Evolutionary conservation across 1,140 invertebrate species (phyloP), one percentile per base, ranked within the genome.

Genomic region (Leucophenga varia): DNA sequence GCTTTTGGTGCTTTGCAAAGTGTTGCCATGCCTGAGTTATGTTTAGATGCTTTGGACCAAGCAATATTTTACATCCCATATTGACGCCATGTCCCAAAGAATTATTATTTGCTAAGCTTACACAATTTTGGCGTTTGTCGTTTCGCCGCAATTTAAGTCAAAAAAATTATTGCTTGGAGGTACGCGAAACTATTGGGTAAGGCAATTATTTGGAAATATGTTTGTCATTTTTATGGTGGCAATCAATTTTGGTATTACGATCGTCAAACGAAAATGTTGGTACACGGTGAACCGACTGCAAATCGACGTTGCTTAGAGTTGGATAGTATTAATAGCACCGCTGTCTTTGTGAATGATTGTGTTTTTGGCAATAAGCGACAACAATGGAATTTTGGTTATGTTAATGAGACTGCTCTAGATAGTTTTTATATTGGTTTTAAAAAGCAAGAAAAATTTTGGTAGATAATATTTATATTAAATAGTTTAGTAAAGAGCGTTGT

Each of bases 191-290:
- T 2, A 75, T 80, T 18, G 6, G 22, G n/a, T 1, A 84, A 84
- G 54, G 84, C 91, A 2, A 84, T 89, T 3, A 79, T 97, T 2
- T 81, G 85, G 16, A 67, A 97, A 14, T 97, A 47, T 35, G 59
- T 53, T 12, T 93, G 91, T 44, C 92, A 95, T 67, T 85, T 89
- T 0, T 83, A 87, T 57, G 85, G 89, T 48, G 94, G 93, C 0
- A 97, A 97, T 78, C 95, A 98, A 74, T 79, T 91, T 42, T 97
- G 93, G 90, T 83, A 85, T 63, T 97, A 93, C 60, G 82, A 91
- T 64, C 59, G 83, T 44, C 89, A 40, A n/a, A 43, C 46, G 8
- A 45, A 58, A 10, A 54, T 59, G 16, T 18, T 73, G 2, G 38
- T 61, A n/a, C 49, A 64, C 17, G 63, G 65, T 2, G 50, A 49